These are phyloP conservation scores for Oscheius sp. DNA, from an alignment of 2,888 invertebrate genomes.

Conservation along the genomic window DNA sequence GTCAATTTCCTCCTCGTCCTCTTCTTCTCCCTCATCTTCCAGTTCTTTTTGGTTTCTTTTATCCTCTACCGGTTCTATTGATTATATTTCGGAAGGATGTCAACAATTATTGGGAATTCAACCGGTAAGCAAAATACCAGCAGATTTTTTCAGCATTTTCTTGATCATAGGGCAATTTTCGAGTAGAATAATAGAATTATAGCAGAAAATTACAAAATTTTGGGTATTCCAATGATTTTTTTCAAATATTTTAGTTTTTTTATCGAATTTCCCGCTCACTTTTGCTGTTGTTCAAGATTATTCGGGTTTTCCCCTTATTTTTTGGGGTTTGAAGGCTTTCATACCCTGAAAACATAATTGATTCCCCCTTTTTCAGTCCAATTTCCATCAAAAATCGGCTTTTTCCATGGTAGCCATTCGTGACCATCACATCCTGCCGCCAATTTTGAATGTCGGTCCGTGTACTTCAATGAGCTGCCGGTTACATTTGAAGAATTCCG, in stretches of 20 bases:
- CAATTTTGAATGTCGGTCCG: slow-evolving; percentile 30
- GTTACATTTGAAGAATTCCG: slow-evolving; percentile 10
- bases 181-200: too few relatives aligned
- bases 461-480: slow-evolving; percentile 32
- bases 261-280: not conserved
- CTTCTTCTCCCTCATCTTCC: not conserved
- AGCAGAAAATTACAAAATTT: too few relatives aligned
- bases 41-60: slow-evolving; percentile 33
- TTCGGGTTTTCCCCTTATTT: not conserved
- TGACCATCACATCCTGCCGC: slow-evolving; percentile 35
- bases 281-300: not conserved
- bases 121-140: slow-evolving; percentile 18
- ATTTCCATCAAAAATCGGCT: slow-evolving; percentile 23
- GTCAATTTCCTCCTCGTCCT: slow-evolving; percentile 30
- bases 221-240: not conserved
- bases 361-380: slow-evolving; percentile 10
- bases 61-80: slow-evolving; percentile 26
- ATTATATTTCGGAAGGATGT: slow-evolving; percentile 18
- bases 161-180: too few relatives aligned
- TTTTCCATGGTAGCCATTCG: slow-evolving; percentile 27
- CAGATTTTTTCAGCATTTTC: too few relatives aligned
- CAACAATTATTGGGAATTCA: slow-evolving; percentile 7
- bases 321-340: not conserved
- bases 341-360: not conserved
- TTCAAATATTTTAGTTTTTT: slow-evolving; percentile 1